Evolutionary conservation across 2,888 invertebrate genomes (phyloP).

Genomic region (Drosophila testacea): DNA sequence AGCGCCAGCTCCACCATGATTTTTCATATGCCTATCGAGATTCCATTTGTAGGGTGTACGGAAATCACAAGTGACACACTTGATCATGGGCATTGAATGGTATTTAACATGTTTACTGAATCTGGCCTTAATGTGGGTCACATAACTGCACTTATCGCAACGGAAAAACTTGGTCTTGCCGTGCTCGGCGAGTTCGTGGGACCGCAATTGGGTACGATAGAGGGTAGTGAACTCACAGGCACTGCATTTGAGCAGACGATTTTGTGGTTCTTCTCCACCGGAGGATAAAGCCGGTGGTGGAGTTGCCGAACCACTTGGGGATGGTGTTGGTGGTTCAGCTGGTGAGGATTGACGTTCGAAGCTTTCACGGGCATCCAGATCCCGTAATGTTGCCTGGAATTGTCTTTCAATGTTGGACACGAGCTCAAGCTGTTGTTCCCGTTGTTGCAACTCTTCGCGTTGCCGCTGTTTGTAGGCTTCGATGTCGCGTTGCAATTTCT

Average conservation of each 20-base stretch:
- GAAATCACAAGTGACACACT: slow-evolving; percentile 97
- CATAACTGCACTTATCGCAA: slow-evolving; percentile 96
- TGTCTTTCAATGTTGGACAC: slow-evolving; percentile 66
- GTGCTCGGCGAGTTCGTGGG: slow-evolving; percentile 91
- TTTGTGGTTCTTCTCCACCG: slow-evolving; percentile 78
- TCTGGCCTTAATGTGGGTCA: slow-evolving; percentile 94
- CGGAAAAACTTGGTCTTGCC: slow-evolving; percentile 91
- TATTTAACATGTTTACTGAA: slow-evolving; percentile 97
- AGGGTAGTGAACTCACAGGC: slow-evolving; percentile 89
- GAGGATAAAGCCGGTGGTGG: slow-evolving; percentile 65
- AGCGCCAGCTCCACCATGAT: slow-evolving; percentile 94
- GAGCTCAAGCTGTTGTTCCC: slow-evolving; percentile 73
- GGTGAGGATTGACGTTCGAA: slow-evolving; percentile 52
- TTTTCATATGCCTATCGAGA: slow-evolving; percentile 96
- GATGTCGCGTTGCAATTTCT: slow-evolving; percentile 79
- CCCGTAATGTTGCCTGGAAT: slow-evolving; percentile 45
- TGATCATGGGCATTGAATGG: slow-evolving; percentile 97
- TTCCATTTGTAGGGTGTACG: slow-evolving; percentile 97
- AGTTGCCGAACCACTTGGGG: slow-evolving; percentile 81
- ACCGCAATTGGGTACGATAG: slow-evolving; percentile 88
- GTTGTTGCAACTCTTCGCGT: slow-evolving; percentile 80
- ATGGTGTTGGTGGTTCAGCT: slow-evolving; percentile 78
- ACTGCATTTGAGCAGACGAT: slow-evolving; percentile 87
- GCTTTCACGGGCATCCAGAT: slow-evolving; percentile 47
- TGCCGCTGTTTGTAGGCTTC: slow-evolving; percentile 81